Evolutionary conservation across 1,140 invertebrate genomes (phyloP).

Genomic region (Meloidogyne hapla): DNA sequence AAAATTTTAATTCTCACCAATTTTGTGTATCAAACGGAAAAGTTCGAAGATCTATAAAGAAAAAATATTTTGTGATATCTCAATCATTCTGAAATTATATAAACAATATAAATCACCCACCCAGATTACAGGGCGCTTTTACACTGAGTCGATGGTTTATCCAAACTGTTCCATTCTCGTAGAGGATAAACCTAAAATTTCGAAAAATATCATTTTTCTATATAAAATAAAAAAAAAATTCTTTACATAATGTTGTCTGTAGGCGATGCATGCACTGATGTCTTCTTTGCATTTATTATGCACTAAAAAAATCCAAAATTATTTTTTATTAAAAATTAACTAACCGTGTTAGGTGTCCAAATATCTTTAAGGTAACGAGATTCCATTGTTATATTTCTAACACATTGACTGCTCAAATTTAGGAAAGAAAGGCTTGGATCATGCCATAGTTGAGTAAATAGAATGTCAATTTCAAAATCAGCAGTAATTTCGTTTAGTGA

Average conservation of each 20-base stretch:
- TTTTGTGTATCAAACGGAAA: conserved; percentile 62
- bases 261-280: conserved; percentile 58
- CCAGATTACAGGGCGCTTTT: conserved; percentile 60
- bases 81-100: conserved; percentile 4
- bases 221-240: conserved; percentile 47
- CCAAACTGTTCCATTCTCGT: conserved; percentile 61
- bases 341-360: conserved; percentile 60
- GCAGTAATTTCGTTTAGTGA: conserved; percentile 61
- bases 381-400: conserved; percentile 63
- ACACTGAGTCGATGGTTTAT: conserved; percentile 61
- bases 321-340: neutral
- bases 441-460: conserved; percentile 64
- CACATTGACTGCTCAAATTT: conserved; percentile 58
- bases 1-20: conserved; percentile 30
- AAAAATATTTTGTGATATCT: neutral
- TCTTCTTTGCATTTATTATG: conserved; percentile 59
- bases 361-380: conserved; percentile 52
- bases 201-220: neutral
- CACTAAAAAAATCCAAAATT: conserved; percentile 32
- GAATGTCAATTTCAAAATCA: conserved; percentile 63
- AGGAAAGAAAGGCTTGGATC: conserved; percentile 54
- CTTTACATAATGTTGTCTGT: conserved; percentile 61
- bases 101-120: too few species aligned
- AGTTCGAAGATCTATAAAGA: conserved; percentile 49
- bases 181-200: conserved; percentile 28